Evolutionary conservation across 2,888 invertebrate genomes (phyloP).

Genomic region (Monopis laevigella): DNA sequence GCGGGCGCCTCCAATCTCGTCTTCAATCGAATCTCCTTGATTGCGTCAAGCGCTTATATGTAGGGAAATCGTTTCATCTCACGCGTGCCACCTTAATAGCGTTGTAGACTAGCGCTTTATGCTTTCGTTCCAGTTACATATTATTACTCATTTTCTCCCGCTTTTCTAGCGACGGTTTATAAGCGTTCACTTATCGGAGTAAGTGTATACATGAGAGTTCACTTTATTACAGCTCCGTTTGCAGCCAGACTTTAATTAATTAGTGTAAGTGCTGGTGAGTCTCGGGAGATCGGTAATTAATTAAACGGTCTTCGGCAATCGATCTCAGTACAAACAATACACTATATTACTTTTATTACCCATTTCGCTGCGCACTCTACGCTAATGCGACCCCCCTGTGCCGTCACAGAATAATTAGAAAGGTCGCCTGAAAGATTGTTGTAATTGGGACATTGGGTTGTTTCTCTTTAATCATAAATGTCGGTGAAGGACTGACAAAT

Average conservation of each 20-base stretch:
- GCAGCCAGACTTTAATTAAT: constrained; percentile 53
- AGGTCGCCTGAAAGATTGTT: constrained; percentile 7
- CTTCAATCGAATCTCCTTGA: constrained; percentile 38
- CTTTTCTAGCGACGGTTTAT: neutral
- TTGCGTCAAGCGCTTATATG: constrained; percentile 29
- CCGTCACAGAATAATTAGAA: constrained; percentile 8
- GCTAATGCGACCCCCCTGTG: constrained; percentile 8
- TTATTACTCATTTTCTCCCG: constrained; percentile 3
- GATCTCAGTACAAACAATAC: constrained; percentile 56
- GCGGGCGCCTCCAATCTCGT: constrained; percentile 32
- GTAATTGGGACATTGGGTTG: constrained; percentile 5
- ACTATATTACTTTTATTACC: constrained; percentile 46
- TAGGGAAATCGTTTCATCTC: constrained; percentile 23
- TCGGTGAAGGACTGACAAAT: constrained; percentile 5
- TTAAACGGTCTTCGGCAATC: constrained; percentile 55
- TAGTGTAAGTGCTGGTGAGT: constrained; percentile 49
- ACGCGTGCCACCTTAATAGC: constrained; percentile 17
- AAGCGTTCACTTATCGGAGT: constrained; percentile 11
- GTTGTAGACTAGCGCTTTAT: constrained; percentile 16
- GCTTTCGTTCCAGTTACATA: neutral
- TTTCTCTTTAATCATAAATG: constrained; percentile 8
- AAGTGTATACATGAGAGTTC: constrained; percentile 21
- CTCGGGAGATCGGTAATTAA: constrained; percentile 59
- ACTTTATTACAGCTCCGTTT: constrained; percentile 25
- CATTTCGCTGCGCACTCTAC: constrained; percentile 9